Evolutionary conservation across 2,797 vertebrate species (phyloP).

Genomic region (Leucoraja ocellata): DNA sequence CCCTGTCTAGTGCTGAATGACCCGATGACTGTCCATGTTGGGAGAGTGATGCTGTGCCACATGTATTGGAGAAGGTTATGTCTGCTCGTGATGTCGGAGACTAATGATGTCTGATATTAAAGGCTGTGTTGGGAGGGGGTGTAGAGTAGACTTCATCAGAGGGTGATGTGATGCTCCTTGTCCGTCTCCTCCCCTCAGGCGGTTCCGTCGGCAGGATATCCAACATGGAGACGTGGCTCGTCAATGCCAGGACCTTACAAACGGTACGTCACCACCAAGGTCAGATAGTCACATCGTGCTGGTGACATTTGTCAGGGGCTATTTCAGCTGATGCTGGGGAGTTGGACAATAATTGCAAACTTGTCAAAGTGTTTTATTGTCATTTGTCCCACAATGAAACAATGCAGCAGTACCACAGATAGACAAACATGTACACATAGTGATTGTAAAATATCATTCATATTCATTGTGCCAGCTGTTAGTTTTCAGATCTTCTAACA

Average conservation of each 20-base stretch:
- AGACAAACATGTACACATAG: too few species aligned
- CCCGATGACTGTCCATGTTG: neutral
- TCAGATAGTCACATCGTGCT: too few species aligned
- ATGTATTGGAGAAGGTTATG: neutral
- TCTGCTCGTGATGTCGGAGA: neutral
- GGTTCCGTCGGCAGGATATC: conserved; percentile 92
- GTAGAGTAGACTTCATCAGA: neutral
- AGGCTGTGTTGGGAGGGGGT: neutral
- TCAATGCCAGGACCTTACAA: conserved; percentile 88
- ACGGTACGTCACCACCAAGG: conserved; percentile 62
- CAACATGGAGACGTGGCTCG: conserved; percentile 92
- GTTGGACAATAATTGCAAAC: neutral
- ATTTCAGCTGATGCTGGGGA: neutral
- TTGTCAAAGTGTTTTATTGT: neutral
- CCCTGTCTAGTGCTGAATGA: too few species aligned
- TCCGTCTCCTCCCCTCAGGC: conserved; percentile 55
- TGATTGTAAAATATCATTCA: neutral
- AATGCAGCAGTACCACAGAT: too few species aligned
- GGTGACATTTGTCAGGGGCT: neutral
- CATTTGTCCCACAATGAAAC: too few species aligned
- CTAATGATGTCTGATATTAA: neutral
- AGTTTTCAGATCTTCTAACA: neutral
- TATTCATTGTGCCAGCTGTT: neutral
- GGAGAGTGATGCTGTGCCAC: neutral
- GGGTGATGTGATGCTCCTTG: neutral